Evolutionary conservation across 2,113 vertebrate species (phyloP), one percentile per base, ranked within the genome.

Genomic region (Furnarius figulus): DNA sequence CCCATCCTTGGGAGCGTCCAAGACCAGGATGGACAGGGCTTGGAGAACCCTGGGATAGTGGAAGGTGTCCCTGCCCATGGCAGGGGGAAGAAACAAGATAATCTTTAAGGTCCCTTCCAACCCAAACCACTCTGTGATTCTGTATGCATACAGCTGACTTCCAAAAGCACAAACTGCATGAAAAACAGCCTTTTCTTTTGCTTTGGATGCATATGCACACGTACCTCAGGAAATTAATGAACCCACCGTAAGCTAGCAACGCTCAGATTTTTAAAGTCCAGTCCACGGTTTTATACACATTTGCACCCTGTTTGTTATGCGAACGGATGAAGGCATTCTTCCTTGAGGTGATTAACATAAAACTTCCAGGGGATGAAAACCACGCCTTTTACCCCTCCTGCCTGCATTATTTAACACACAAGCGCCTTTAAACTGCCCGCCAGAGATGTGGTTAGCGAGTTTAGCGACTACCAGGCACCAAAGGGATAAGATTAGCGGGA

Each of bases 251-350:
- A 63, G 31, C 19, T 4, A 16, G 11, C 14, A 65, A 25, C 5
- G 28, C 31, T 7, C 23, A n/a, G 4, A 39, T 27, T 4, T 8
- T 19, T 50, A 3, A 67, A 77, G 23, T 25, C 30, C 24, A 30
- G 22, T 3, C 4, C 28, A 3, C 3, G 0, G 11, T 59, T 76
- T 39, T 1, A 12, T 2, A 15, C 0, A 5, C 3, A 25, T 24
- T 40, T 40, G 10, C 30, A 8, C 4, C 13, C 20, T 21, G 8
- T 33, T 16, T 19, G 3, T 22, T 40, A 67, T 0, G 2, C 2
- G 30, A 58, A 37, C 31, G 44, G 13, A 66, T 3, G 6, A 19
- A 35, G 3, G 4, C 5, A 5, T 31, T 63, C 8, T 5, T 13
- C 8, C 20, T n/a, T 4, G 20, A 2, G 24, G 31, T 0, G 12